Evolutionary conservation across 2,888 invertebrate genomes (phyloP).

Genomic region (Phragmatobia fuliginosa): DNA sequence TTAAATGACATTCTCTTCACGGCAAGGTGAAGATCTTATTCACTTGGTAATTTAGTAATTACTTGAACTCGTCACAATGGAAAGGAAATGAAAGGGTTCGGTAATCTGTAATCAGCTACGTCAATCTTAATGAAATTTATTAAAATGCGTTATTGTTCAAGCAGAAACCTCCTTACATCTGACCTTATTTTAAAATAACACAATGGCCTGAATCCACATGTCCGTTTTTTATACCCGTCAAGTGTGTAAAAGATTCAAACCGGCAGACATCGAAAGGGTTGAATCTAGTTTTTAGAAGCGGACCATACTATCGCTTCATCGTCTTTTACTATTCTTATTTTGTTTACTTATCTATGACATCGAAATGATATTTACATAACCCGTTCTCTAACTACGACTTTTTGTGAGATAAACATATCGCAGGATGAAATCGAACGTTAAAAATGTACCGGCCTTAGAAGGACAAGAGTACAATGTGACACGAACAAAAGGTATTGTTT

Average conservation of each 20-base stretch:
- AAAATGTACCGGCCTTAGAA: constrained; percentile 28
- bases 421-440: constrained; percentile 40
- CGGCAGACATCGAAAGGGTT: constrained; percentile 81
- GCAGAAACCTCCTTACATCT: constrained; percentile 76
- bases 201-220: constrained; percentile 75
- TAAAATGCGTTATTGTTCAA: constrained; percentile 83
- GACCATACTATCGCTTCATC: constrained; percentile 75
- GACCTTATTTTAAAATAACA: constrained; percentile 74
- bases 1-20: constrained; percentile 35
- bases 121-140: constrained; percentile 85
- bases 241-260: constrained; percentile 71
- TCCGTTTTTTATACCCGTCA: constrained; percentile 75
- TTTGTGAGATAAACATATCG: constrained; percentile 41
- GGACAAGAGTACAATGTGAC: constrained; percentile 28
- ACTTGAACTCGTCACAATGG: constrained; percentile 43
- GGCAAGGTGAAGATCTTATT: constrained; percentile 47
- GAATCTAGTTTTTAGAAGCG: constrained; percentile 67
- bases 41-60: constrained; percentile 45
- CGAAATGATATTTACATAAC: constrained; percentile 64
- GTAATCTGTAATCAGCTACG: constrained; percentile 75
- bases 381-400: constrained; percentile 48
- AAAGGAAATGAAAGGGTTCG: constrained; percentile 64
- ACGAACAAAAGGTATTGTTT: constrained; percentile 31
- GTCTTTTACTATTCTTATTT: constrained; percentile 70
- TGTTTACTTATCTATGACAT: constrained; percentile 60